phyloP scores from a whole-genome alignment of 2,113 vertebrate genomes.

The Onychorhynchus coronatus region DNA sequence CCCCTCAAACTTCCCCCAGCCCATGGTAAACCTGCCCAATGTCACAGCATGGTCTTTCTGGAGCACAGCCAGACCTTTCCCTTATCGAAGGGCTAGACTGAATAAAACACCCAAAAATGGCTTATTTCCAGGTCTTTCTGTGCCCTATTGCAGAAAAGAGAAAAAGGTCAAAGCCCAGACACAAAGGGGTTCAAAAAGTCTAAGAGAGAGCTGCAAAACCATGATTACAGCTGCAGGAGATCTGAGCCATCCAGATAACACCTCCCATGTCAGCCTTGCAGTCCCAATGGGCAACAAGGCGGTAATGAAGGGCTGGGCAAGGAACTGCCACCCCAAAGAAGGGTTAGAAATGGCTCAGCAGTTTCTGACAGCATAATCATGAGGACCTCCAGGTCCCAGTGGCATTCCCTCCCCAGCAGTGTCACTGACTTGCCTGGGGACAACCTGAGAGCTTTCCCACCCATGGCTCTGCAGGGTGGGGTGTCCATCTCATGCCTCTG shows the following conservation, averaged over 20 bases:
- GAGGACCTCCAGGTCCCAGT: rapidly evolving
- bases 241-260: not conserved
- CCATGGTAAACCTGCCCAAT: not conserved
- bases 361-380: not conserved
- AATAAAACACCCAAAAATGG: not conserved
- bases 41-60: not conserved
- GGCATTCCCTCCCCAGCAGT: not conserved
- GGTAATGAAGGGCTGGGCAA: not conserved
- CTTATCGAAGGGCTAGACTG: not conserved
- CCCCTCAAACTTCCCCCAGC: not conserved
- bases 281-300: rapidly evolving
- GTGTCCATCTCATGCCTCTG: not conserved
- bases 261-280: rapidly evolving
- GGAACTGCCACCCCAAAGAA: not conserved
- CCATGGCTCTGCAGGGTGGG: not conserved
- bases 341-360: not conserved
- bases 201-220: not conserved
- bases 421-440: not conserved
- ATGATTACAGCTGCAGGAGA: not conserved
- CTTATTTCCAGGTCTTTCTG: not conserved
- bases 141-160: not conserved
- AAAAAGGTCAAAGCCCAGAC: not conserved
- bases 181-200: not conserved
- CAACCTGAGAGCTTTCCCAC: not conserved
- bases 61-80: not conserved